These are phyloP conservation scores for Dromaius novaehollandiae DNA, from an alignment of 2,113 vertebrate genomes.

Conservation along the genomic window DNA sequence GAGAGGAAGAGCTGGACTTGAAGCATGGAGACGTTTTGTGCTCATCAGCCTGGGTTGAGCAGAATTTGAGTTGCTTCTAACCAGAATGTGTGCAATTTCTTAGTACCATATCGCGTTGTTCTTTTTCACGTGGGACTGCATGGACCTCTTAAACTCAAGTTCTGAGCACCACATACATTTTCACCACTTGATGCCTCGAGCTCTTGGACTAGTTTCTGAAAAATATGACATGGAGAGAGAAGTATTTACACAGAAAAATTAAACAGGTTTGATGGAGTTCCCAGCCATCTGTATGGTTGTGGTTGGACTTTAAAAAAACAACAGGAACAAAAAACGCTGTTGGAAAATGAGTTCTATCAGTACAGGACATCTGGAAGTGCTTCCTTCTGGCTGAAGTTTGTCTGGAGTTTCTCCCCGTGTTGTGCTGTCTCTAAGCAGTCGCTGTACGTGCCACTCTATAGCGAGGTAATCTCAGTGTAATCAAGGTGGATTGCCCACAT, in stretches of 20 bases:
- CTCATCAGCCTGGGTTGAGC: neutral
- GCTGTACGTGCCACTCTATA: neutral
- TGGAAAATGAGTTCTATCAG: constrained; percentile 27
- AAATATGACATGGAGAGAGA: neutral
- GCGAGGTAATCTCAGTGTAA: neutral
- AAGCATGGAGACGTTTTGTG: too few relatives aligned
- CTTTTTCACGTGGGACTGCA: neutral
- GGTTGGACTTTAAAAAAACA: constrained; percentile 35
- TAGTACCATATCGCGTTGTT: neutral
- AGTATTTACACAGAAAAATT: constrained; percentile 5
- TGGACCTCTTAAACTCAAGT: neutral
- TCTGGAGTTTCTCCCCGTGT: constrained; percentile 32
- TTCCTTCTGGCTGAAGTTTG: neutral
- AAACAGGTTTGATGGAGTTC: neutral
- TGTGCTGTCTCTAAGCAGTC: constrained; percentile 7
- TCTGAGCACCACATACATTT: neutral
- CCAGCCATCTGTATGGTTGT: constrained; percentile 23
- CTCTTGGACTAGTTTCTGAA: neutral
- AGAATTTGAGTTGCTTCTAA: neutral
- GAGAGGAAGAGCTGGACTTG: too few relatives aligned
- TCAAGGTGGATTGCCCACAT: neutral
- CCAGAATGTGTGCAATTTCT: neutral
- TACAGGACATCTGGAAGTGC: constrained; percentile 34
- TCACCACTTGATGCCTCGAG: neutral
- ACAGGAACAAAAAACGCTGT: neutral